Base-by-base conservation (phyloP, 92 coral and sea anemone genomes). In the Galaxea fascicularis region DNA sequence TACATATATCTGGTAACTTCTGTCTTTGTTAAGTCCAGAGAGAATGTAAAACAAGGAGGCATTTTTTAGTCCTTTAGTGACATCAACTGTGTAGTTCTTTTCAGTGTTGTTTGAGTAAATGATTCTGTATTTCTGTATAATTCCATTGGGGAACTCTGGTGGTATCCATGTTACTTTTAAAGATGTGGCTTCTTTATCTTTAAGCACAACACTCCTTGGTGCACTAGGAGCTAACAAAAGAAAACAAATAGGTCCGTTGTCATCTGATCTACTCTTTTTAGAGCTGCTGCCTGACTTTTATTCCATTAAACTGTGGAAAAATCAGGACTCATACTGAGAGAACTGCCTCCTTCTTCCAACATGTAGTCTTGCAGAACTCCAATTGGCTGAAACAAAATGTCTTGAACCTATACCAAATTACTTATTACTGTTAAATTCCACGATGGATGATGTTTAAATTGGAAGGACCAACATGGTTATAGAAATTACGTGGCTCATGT, bases 81-180 rank as follows among this genome's bases (percentile, higher is more conserved):
- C 63, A n/a, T 82, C 89, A 15, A 78, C 73, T 20, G 85, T 86
- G 51, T 87, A 85, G 76, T 90, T 88, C 1, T 47, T 75, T 7
- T 87, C 91, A 62, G 86, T 85, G 1, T 87, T 79, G 84, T 90
- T 78, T 0, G 92, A 86, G 71, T 89, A 94, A 35, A 92, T 41
- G 9, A 94, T 77, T 39, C 88, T 80, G 76, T 94, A 94, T 83
- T 88, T 85, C 45, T 71, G 83, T 63, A 94, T 90, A 11, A 81
- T 82, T 28, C 94, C 98, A 70, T 93, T 93, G 12, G 92, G 91
- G 59, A 78, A 92, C 18, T 78, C 69, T 12, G 98, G 98, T 58
- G 90, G 60, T 4, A 90, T 82, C 98, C 98, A 94, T 20, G 92
- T 89, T 14, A 94, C 83, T 45, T 75, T 68, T 11, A 92, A 17